phyloP scores from a whole-genome alignment of 2,113 vertebrate species.

The Megaptera novaeangliae region DNA sequence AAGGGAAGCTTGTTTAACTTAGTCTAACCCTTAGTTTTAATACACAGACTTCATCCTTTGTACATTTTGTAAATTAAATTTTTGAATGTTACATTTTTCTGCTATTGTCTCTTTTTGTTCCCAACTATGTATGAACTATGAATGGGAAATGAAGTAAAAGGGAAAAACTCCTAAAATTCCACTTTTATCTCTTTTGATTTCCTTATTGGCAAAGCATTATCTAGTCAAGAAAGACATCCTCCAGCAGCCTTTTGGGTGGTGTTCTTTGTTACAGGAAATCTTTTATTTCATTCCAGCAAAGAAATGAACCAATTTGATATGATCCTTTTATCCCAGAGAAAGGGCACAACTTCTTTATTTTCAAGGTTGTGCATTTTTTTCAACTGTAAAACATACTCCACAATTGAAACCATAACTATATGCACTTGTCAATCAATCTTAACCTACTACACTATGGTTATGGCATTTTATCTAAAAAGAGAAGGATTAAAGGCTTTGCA shows the following conservation, averaged over 20 bases:
- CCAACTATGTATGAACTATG: background rate
- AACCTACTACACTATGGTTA: slow-evolving; percentile 68
- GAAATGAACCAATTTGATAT: slow-evolving; percentile 77
- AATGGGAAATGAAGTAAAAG: slow-evolving; percentile 68
- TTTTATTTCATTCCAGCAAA: slow-evolving; percentile 79
- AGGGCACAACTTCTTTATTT: slow-evolving; percentile 80
- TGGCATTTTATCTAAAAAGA: slow-evolving; percentile 77
- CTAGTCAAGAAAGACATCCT: slow-evolving; percentile 68
- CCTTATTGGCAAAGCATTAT: slow-evolving; percentile 66
- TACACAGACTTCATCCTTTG: background rate
- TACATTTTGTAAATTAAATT: background rate
- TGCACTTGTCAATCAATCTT: slow-evolving; percentile 81
- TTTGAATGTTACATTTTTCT: slow-evolving; percentile 1
- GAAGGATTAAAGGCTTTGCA: slow-evolving; percentile 78
- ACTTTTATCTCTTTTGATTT: slow-evolving; percentile 74
- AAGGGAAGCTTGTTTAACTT: slow-evolving; percentile 1
- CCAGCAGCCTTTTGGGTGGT: slow-evolving; percentile 69
- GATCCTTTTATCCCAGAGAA: slow-evolving; percentile 78
- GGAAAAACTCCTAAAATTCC: slow-evolving; percentile 57
- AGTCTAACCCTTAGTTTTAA: background rate
- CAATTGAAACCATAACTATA: slow-evolving; percentile 77
- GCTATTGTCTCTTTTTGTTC: slow-evolving; percentile 47
- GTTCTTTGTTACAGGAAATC: slow-evolving; percentile 76
- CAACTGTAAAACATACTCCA: slow-evolving; percentile 74
- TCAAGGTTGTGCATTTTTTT: slow-evolving; percentile 77